Conservation (phyloP, 2,113 vertebrate genomes). For the Paedocypris sp. region DNA sequence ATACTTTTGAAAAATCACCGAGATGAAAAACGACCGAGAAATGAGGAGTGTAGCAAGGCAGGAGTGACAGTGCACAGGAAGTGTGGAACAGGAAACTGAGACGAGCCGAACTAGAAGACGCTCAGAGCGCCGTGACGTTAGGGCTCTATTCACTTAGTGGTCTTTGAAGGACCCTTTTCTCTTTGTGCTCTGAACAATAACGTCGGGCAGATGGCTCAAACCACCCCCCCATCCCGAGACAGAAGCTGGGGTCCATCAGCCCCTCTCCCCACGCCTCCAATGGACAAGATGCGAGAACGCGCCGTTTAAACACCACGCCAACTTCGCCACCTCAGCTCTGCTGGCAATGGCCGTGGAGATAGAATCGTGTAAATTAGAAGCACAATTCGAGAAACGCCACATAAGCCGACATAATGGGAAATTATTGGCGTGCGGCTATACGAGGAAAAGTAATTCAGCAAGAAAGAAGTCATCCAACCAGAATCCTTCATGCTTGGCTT, state of each 20-base stretch:
- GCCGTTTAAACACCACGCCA: neutral
- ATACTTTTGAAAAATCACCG: no score
- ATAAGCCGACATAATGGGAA: neutral
- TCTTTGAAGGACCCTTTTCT: slow-evolving; percentile 32
- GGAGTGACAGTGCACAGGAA: neutral
- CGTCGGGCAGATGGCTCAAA: slow-evolving; percentile 42
- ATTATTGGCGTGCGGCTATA: neutral
- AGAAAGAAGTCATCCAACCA: neutral
- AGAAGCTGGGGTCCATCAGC: slow-evolving; percentile 7
- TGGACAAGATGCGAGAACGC: neutral
- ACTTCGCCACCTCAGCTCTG: no score
- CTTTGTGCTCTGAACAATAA: slow-evolving; percentile 46
- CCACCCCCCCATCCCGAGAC: slow-evolving; percentile 21
- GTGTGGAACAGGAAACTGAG: neutral
- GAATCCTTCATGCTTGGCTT: slow-evolving; percentile 6
- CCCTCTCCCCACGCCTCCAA: neutral
- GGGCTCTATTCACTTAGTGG: slow-evolving; percentile 25
- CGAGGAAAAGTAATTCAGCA: neutral
- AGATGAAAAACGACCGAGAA: no score
- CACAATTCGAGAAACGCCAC: neutral
- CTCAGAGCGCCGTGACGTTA: slow-evolving; percentile 22
- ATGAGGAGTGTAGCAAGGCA: no score
- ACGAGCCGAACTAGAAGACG: neutral
- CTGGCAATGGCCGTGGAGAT: no score
- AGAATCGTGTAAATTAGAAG: neutral